phyloP scores from a whole-genome alignment of 2,113 vertebrate species.

The Tapirus terrestris region DNA sequence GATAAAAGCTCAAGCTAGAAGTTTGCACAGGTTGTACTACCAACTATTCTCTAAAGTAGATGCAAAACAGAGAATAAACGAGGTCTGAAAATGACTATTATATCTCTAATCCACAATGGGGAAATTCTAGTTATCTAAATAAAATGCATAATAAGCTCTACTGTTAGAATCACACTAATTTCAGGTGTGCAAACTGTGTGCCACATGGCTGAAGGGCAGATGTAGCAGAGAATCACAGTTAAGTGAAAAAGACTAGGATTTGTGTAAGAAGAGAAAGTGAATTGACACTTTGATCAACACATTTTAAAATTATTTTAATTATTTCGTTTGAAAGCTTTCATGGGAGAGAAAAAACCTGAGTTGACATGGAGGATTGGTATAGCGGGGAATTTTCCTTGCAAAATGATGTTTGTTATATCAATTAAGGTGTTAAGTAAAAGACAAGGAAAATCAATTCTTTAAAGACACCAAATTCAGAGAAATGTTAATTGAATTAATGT shows the following conservation, averaged over 20 bases:
- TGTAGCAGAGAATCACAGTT: neutral
- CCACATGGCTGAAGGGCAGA: neutral
- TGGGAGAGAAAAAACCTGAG: neutral
- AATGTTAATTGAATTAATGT: slow-evolving; percentile 13
- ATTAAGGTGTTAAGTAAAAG: slow-evolving; percentile 35
- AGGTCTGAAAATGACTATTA: neutral
- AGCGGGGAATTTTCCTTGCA: neutral
- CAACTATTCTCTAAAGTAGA: neutral
- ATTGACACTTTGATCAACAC: neutral
- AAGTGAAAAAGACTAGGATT: neutral
- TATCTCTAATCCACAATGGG: neutral
- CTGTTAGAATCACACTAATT: neutral
- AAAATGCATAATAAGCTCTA: neutral
- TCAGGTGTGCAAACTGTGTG: neutral
- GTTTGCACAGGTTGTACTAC: neutral
- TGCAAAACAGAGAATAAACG: neutral
- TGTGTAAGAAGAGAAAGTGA: slow-evolving; percentile 7
- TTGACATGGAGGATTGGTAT: neutral
- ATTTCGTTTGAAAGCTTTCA: slow-evolving; percentile 19
- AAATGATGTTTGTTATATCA: slow-evolving; percentile 20
- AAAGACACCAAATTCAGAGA: slow-evolving; percentile 45
- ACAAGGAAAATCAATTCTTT: slow-evolving; percentile 39
- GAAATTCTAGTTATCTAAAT: neutral
- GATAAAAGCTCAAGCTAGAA: neutral
- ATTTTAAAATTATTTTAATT: slow-evolving; percentile 49